A percentile compares a stretch with the other conserved stretches of the same genome.
phyloP scores from a whole-genome alignment of 2,113 vertebrate genomes.

The Cettia cetti region DNA sequence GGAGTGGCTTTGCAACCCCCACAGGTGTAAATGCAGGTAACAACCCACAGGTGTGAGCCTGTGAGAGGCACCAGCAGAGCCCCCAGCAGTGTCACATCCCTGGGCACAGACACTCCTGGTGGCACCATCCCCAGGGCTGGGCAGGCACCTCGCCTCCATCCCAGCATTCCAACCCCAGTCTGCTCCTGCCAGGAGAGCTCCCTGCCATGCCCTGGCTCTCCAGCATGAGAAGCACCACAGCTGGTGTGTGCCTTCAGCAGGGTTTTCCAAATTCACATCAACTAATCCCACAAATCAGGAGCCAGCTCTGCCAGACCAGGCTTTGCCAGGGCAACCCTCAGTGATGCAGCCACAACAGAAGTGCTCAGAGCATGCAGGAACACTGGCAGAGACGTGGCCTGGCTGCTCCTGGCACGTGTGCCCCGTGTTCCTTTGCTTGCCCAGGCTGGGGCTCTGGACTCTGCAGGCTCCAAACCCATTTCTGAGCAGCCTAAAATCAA shows the following conservation, averaged over 20 bases:
- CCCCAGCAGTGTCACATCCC: neutral
- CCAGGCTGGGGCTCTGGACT: neutral
- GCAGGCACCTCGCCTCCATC: rapidly evolving
- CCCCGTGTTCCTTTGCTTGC: neutral
- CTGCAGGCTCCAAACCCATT: neutral
- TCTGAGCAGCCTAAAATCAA: neutral
- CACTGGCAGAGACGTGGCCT: neutral
- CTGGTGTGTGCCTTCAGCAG: rapidly evolving
- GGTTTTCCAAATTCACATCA: neutral
- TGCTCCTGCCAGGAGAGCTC: neutral
- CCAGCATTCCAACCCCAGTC: neutral
- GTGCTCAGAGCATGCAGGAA: neutral
- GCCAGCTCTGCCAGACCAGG: neutral
- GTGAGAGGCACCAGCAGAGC: neutral
- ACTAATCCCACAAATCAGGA: neutral
- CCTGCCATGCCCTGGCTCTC: neutral
- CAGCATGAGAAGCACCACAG: neutral
- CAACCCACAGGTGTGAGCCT: neutral
- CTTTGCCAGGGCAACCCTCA: neutral
- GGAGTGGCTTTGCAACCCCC: neutral
- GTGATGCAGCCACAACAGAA: neutral
- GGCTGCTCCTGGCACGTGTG: neutral
- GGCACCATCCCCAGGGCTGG: neutral
- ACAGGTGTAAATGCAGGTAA: neutral
- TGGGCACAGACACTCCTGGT: neutral